A percentile compares a stretch with the other conserved stretches of the same genome.
These are phyloP conservation scores for Epinephelus moara DNA, from an alignment of 2,113 vertebrate genomes.

Conservation along the genomic window DNA sequence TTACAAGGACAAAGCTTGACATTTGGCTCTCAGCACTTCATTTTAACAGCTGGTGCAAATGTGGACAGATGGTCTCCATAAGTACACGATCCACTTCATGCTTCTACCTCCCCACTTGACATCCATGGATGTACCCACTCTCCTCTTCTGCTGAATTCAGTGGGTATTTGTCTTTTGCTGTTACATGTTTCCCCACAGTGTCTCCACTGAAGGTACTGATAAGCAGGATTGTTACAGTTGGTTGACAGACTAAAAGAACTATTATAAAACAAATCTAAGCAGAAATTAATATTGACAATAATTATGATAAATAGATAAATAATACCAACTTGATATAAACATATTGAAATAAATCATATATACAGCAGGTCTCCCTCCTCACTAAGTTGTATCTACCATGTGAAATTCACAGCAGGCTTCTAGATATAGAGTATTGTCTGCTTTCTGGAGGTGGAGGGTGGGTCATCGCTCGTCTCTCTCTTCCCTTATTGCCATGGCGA, in stretches of 20 bases:
- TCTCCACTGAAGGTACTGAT: no score
- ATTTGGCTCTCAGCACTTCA: neutral
- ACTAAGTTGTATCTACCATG: neutral
- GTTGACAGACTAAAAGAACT: neutral
- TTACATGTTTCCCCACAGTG: neutral
- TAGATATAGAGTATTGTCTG: no score
- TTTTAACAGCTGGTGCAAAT: neutral
- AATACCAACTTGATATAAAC: neutral
- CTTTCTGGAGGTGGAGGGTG: neutral
- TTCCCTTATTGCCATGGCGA: no score
- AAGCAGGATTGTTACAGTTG: neutral
- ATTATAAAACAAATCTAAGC: neutral
- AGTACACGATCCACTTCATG: neutral
- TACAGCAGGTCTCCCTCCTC: neutral
- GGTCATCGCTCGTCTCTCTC: neutral
- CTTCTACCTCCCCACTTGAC: neutral
- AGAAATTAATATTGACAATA: no score
- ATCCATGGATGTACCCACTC: neutral
- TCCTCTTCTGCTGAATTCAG: neutral
- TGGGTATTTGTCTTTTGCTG: neutral
- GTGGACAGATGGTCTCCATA: conserved; percentile 3
- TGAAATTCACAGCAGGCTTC: neutral
- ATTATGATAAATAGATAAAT: neutral
- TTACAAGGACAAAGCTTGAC: neutral
- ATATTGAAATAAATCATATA: neutral